A percentile compares a stretch with the other conserved stretches of the same genome.
Conservation (phyloP, 2,888 invertebrate genomes). For the Catonia carolina region DNA sequence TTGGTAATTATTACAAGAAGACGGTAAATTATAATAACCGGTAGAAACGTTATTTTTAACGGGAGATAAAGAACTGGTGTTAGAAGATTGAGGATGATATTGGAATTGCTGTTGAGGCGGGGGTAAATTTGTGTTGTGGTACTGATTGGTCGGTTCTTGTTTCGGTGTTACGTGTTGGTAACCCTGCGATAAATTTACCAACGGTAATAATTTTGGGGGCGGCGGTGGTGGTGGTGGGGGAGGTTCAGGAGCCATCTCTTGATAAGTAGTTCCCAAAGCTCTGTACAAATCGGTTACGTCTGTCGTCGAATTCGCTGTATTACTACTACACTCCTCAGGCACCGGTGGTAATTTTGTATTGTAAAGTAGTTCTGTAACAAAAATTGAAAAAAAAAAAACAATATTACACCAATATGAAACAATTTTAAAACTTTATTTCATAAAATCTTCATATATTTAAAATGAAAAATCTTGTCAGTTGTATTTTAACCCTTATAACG, state of each 20-base stretch:
- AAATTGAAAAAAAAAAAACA: slow-evolving; percentile 20
- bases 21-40: no score
- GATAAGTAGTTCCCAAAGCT: slow-evolving; percentile 3
- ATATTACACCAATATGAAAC: slow-evolving; percentile 1
- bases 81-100: slow-evolving; percentile 32
- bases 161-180: slow-evolving; percentile 8
- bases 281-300: slow-evolving; percentile 19
- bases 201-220: neutral
- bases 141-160: no score
- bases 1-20: no score
- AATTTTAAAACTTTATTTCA: no score
- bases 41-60: no score
- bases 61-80: slow-evolving; percentile 24
- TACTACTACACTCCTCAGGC: slow-evolving; percentile 48
- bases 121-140: neutral
- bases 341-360: slow-evolving; percentile 51
- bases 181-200: neutral
- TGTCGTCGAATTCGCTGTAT: slow-evolving; percentile 16
- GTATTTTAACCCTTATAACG: no score
- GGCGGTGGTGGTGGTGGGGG: slow-evolving; percentile 15
- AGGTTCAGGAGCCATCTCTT: slow-evolving; percentile 12
- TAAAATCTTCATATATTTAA: no score
- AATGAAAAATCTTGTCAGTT: no score
- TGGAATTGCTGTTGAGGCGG: slow-evolving; percentile 20
- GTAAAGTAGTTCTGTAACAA: slow-evolving; percentile 49